Conservation (phyloP, 2,888 invertebrate genomes). For the Ephialtes manifestator region DNA sequence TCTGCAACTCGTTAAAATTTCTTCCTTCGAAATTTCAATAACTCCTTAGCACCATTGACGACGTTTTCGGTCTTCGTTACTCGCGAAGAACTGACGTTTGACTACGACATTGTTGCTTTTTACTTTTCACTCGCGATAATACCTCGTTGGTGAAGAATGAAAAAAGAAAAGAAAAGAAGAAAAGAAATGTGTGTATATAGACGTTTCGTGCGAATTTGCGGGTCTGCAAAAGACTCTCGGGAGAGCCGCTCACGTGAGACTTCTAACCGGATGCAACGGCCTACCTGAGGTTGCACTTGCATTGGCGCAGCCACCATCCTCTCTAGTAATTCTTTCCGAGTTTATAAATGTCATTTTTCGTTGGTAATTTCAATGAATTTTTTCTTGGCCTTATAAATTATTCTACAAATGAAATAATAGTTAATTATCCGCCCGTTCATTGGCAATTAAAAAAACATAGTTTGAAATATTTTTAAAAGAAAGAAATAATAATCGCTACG, state of each 20-base stretch:
- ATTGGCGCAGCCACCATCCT: slow-evolving; percentile 74
- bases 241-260: slow-evolving; percentile 79
- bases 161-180: neutral
- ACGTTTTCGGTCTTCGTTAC: neutral
- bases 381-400: neutral
- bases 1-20: slow-evolving; percentile 40
- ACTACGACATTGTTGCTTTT: slow-evolving; percentile 9
- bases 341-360: slow-evolving; percentile 15
- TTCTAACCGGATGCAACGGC: slow-evolving; percentile 79
- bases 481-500: slow-evolving; percentile 69
- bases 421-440: neutral
- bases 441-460: neutral
- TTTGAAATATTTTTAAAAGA: neutral
- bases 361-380: neutral
- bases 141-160: slow-evolving; percentile 4
- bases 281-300: slow-evolving; percentile 78
- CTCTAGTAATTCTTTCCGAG: slow-evolving; percentile 10
- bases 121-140: slow-evolving; percentile 21
- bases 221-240: slow-evolving; percentile 72
- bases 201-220: slow-evolving; percentile 75
- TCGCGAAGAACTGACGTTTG: slow-evolving; percentile 6
- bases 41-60: slow-evolving; percentile 1
- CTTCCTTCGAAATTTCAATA: slow-evolving; percentile 32
- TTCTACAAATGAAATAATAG: neutral
- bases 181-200: slow-evolving; percentile 61